These are phyloP conservation scores for Oscheius sp. DNA, from an alignment of 2,888 invertebrate species.

Conservation along the genomic window DNA sequence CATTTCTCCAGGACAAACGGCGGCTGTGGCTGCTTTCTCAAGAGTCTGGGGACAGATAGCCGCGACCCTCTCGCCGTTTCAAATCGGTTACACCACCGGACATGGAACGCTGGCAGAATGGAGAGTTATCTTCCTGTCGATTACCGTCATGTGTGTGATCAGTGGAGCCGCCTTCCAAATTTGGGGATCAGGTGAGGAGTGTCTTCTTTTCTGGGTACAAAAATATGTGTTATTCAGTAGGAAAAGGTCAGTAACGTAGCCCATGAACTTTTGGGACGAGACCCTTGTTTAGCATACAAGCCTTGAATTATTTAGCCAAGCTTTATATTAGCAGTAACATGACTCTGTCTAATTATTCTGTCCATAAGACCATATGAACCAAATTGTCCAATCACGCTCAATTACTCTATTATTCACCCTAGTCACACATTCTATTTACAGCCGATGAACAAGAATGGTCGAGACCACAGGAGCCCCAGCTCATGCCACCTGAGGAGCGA, in stretches of 20 bases:
- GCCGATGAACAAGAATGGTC: slow-evolving; percentile 31
- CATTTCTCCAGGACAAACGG: slow-evolving; percentile 69
- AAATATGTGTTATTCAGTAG: too few relatives aligned
- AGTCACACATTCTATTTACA: not conserved
- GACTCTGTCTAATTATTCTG: too few relatives aligned
- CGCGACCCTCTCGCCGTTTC: slow-evolving; percentile 67
- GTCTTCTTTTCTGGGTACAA: not conserved
- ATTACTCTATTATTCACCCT: not conserved
- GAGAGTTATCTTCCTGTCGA: slow-evolving; percentile 63
- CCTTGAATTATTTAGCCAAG: too few relatives aligned
- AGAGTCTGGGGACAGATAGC: slow-evolving; percentile 69
- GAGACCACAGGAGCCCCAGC: not conserved
- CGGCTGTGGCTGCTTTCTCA: slow-evolving; percentile 70
- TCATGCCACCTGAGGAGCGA: slow-evolving; percentile 14
- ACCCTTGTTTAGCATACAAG: too few relatives aligned
- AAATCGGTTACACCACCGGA: slow-evolving; percentile 65
- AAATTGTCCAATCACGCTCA: too few relatives aligned
- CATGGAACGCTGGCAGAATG: slow-evolving; percentile 66
- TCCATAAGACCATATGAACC: too few relatives aligned
- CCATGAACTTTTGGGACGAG: too few relatives aligned
- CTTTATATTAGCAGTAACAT: too few relatives aligned
- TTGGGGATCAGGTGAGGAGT: slow-evolving; percentile 63
- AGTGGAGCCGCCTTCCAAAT: slow-evolving; percentile 70
- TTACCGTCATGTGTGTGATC: slow-evolving; percentile 61
- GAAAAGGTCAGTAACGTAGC: too few relatives aligned